phyloP scores from a whole-genome alignment of 2,888 invertebrate species.

The Blera fallax region DNA sequence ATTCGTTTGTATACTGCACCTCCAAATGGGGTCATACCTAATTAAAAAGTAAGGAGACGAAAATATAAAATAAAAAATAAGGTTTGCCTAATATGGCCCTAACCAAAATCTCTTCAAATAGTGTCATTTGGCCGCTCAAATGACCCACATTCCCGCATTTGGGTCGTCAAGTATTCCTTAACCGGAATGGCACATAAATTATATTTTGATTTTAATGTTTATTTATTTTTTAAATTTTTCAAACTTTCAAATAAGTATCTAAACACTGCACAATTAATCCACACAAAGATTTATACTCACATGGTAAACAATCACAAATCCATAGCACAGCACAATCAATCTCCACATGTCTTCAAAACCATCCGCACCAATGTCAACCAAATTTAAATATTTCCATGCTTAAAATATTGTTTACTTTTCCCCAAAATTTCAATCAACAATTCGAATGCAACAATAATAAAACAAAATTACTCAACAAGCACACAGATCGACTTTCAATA shows the following conservation, averaged over 20 bases:
- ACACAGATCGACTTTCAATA: constrained; percentile 21
- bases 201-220: background rate
- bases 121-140: constrained; percentile 26
- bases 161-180: constrained; percentile 4
- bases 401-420: constrained; percentile 16
- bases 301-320: constrained; percentile 75
- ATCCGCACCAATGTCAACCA: constrained; percentile 17
- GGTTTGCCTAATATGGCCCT: constrained; percentile 3
- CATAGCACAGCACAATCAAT: constrained; percentile 77
- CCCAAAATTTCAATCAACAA: constrained; percentile 17
- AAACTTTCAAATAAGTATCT: constrained; percentile 1
- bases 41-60: background rate
- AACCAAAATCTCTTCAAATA: constrained; percentile 24
- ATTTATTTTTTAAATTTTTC: background rate
- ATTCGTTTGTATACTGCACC: background rate
- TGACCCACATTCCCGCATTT: constrained; percentile 9
- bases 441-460: background rate
- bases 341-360: constrained; percentile 76
- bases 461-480: constrained; percentile 10
- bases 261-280: constrained; percentile 6
- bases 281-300: constrained; percentile 73
- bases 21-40: background rate
- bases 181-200: background rate
- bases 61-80: background rate
- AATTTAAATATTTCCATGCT: constrained; percentile 28